phyloP scores from a whole-genome alignment of 1,140 invertebrate species.

The Lerema accius region DNA sequence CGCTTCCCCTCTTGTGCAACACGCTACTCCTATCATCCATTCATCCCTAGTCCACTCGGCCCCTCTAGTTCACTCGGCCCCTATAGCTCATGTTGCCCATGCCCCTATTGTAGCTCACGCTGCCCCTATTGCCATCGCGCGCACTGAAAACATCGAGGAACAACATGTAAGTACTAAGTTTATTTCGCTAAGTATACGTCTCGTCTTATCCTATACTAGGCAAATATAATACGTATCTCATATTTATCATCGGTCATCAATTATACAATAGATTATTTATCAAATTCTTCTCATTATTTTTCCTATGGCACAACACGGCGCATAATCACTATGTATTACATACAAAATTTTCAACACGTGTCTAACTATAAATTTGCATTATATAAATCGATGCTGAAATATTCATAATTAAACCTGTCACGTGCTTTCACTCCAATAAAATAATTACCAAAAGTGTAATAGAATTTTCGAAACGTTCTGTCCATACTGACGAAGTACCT shows the following conservation, averaged over 20 bases:
- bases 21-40: conserved; percentile 47
- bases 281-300: no score
- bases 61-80: conserved; percentile 56
- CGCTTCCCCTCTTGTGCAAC: conserved; percentile 46
- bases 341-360: no score
- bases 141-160: conserved; percentile 55
- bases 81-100: conserved; percentile 49
- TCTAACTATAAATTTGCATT: no score
- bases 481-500: conserved; percentile 5
- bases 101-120: conserved; percentile 37
- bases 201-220: no score
- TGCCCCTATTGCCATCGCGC: conserved; percentile 50
- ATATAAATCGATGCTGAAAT: no score
- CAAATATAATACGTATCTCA: no score
- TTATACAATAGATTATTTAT: no score
- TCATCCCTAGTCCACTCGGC: conserved; percentile 49
- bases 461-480: conserved; percentile 21
- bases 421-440: background rate
- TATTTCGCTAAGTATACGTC: no score
- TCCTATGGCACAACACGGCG: no score
- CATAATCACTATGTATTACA: no score
- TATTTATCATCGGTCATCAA: no score
- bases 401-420: conserved; percentile 1
- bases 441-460: conserved; percentile 17
- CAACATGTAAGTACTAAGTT: conserved; percentile 58